phyloP scores from a whole-genome alignment of 2,888 invertebrate genomes.

The Iselma pallidipennis region DNA sequence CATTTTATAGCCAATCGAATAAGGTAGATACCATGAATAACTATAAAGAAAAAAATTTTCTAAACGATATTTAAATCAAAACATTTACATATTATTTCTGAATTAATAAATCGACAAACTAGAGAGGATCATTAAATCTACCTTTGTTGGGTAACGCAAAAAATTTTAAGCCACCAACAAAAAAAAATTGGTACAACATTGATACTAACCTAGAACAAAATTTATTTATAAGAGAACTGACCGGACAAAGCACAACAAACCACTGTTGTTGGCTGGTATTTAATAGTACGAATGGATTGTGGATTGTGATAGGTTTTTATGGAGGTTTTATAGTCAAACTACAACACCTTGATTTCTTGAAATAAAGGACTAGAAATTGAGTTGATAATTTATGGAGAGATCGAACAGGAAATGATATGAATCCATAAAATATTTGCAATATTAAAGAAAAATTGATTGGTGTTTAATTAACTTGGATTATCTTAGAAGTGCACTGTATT shows the following conservation, averaged over 20 bases:
- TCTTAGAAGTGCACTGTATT: constrained; percentile 32
- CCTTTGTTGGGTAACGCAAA: neutral
- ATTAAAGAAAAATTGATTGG: neutral
- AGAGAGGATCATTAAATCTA: neutral
- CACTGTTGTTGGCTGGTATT: too few species aligned
- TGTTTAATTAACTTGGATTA: neutral
- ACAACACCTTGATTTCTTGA: neutral
- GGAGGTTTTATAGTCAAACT: neutral
- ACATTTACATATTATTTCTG: constrained; percentile 14
- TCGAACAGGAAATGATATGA: neutral
- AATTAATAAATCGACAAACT: constrained; percentile 12
- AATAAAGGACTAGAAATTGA: neutral
- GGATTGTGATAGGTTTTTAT: neutral
- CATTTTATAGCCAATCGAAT: constrained; percentile 19
- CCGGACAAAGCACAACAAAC: too few species aligned
- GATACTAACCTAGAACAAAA: constrained; percentile 31
- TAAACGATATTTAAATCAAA: neutral
- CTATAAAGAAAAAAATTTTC: constrained; percentile 16
- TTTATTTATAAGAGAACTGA: constrained; percentile 1
- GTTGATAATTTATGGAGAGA: neutral
- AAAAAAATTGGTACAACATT: neutral
- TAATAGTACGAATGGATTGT: too few species aligned
- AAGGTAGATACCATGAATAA: too few species aligned
- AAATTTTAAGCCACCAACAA: neutral
- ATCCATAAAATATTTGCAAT: neutral